A percentile compares a stretch with the other conserved stretches of the same genome.
phyloP scores from a whole-genome alignment of 2,797 vertebrate species.

The Neomorphus geoffroyi region DNA sequence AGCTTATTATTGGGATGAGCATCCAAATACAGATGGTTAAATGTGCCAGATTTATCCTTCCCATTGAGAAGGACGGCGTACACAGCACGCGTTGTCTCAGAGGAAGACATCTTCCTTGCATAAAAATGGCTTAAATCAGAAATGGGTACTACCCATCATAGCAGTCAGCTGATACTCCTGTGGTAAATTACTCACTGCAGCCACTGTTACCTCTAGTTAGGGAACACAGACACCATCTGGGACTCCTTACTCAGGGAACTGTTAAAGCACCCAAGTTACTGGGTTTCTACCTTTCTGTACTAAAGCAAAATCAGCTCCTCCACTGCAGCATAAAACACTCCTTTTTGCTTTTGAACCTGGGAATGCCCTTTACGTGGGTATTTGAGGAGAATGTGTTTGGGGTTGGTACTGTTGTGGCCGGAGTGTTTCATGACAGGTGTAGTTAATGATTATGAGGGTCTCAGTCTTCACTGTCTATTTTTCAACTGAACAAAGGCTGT shows the following conservation, averaged over 20 bases:
- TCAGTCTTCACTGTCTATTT: not conserved
- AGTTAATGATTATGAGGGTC: too few relatives aligned
- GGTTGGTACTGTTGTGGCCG: not conserved
- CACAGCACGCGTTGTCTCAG: not conserved
- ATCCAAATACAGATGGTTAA: not conserved
- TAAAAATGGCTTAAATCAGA: not conserved
- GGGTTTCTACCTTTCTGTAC: not conserved
- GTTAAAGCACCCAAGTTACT: not conserved
- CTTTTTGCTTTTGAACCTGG: not conserved
- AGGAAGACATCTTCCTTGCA: not conserved
- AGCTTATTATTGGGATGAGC: not conserved
- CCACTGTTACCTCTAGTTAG: not conserved
- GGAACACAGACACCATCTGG: not conserved
- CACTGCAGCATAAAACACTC: not conserved
- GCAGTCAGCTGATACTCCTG: fast-evolving
- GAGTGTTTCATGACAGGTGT: not conserved
- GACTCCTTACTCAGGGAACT: not conserved
- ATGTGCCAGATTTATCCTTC: not conserved
- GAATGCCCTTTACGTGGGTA: not conserved
- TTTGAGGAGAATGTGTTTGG: not conserved
- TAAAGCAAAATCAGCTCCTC: not conserved
- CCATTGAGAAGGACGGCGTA: not conserved
- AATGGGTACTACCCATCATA: not conserved
- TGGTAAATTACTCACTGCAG: not conserved
- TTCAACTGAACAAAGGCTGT: not conserved